Percentiles rank a stretch among this genome's conserved stretches.
These are phyloP conservation scores for Artemisiospiza belli DNA, from an alignment of 2,113 vertebrate genomes.

Conservation along the genomic window DNA sequence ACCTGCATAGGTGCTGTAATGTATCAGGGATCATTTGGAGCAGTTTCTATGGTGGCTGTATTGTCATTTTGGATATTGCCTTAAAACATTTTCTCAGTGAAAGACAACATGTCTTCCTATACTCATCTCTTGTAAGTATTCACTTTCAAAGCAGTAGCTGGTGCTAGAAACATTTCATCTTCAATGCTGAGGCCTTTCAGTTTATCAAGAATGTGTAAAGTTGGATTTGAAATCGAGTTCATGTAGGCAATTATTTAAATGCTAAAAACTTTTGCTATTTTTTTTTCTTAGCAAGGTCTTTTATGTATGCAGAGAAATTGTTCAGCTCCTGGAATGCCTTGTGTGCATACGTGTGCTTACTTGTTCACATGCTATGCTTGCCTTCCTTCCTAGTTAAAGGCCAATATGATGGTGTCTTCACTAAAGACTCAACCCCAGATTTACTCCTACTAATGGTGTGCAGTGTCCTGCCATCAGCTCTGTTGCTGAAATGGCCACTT, in stretches of 20 bases:
- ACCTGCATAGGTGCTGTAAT: neutral
- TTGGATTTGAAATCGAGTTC: neutral
- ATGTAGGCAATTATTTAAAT: neutral
- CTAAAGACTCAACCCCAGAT: neutral
- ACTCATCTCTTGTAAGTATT: neutral
- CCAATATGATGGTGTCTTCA: neutral
- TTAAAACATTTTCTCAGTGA: neutral
- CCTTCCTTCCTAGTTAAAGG: neutral
- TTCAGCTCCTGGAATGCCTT: neutral
- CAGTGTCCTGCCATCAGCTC: neutral
- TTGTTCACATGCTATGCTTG: neutral
- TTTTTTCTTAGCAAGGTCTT: neutral
- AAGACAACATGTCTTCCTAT: neutral
- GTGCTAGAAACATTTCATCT: neutral
- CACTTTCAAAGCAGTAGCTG: neutral
- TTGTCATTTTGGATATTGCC: neutral
- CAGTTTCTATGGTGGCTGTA: neutral
- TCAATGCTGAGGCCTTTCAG: neutral
- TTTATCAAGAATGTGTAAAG: neutral
- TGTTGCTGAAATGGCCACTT: neutral
- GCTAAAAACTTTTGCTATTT: neutral
- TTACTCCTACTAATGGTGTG: neutral
- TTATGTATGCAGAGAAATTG: neutral
- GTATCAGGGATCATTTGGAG: neutral
- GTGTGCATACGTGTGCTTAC: neutral